Evolutionary conservation across 2,888 invertebrate genomes (phyloP), one percentile per base, ranked within the genome.

Genomic region (Poecilobothrus nobilitatus): DNA sequence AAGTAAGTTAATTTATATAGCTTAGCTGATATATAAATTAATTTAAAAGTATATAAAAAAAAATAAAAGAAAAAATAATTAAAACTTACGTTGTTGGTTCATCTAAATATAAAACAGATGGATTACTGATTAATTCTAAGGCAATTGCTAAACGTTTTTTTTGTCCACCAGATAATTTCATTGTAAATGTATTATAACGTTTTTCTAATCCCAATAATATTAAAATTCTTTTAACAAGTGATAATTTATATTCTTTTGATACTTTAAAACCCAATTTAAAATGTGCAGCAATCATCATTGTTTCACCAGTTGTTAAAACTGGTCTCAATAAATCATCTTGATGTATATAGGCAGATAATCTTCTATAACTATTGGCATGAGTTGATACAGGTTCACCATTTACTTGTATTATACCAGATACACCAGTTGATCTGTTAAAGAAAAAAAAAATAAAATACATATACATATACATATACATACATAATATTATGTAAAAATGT

Each of bases 91-190:
- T 93, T 10, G 94, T 94, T 64, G 94, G 94, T 79, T 94, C 94
- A 77, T 94, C 94, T 72, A 94, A 87, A 82, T 93, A 94, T 84
- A 94, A 86, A 69, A 94, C 87, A 21, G 93, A 92, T 12, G 94
- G 94, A 79, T 94, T 94, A 74, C 91, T 93, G 66, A 94, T 87
- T 70, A 94, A 84, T 78, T 94, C 94, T 72, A 92, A 82, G 7
- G 93, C 92, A 65, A 94, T 91, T 1, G 92, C 91, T 66, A 94
- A 84, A 66, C 94, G 85, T 77, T 94, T 89, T 74, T 88, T 87
- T 78, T 94, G 93, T 3, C 94, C 94, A n/a, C 94, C 94, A 0
- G 92, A 93, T 61, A 94, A 83, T 75, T 88, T 88, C 27, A 85
- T 85, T 64, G 91, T 88, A 20, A 89, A 78, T 0, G 92, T 92